Evolutionary conservation across 2,113 vertebrate species (phyloP).

Genomic region (Lophius piscatorius): DNA sequence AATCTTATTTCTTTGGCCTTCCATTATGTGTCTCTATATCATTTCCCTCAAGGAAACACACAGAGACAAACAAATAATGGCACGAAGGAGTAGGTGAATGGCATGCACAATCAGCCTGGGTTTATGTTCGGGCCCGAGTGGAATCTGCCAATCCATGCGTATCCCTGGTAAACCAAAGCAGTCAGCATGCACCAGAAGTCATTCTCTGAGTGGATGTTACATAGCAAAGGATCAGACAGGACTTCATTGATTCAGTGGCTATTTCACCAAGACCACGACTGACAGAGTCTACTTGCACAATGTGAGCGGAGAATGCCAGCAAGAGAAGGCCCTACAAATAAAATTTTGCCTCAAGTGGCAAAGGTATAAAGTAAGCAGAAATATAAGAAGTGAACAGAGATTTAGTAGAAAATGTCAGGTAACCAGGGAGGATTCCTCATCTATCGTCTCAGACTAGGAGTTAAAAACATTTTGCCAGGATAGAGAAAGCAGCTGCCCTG

Average conservation of each 20-base stretch:
- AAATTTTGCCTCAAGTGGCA: conserved; percentile 35
- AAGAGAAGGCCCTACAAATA: conserved; percentile 31
- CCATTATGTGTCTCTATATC: conserved; percentile 24
- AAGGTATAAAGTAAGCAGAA: conserved; percentile 18
- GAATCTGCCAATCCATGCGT: conserved; percentile 48
- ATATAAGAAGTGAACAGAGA: conserved; percentile 33
- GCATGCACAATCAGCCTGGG: conserved; percentile 63
- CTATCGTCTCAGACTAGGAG: conserved; percentile 26
- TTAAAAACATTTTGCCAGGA: conserved; percentile 31
- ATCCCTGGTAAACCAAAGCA: conserved; percentile 67
- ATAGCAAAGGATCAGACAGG: conserved; percentile 33
- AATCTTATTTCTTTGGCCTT: conserved; percentile 40
- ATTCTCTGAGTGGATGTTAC: conserved; percentile 37
- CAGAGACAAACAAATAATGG: conserved; percentile 50
- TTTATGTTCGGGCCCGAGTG: conserved; percentile 24
- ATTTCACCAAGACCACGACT: conserved; percentile 40
- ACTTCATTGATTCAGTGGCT: conserved; percentile 56
- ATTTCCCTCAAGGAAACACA: conserved; percentile 41
- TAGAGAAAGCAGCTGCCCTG: conserved; percentile 19
- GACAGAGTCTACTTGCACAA: conserved; percentile 40
- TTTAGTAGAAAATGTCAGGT: conserved; percentile 15
- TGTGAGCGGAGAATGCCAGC: conserved; percentile 27
- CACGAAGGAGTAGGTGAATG: conserved; percentile 31
- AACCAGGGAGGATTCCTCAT: conserved; percentile 18
- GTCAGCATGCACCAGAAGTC: conserved; percentile 57